Percentiles rank a stretch among this genome's conserved stretches.
Evolutionary conservation across 2,888 invertebrate species (phyloP).

Genomic region (Asteroscopus sphinx): DNA sequence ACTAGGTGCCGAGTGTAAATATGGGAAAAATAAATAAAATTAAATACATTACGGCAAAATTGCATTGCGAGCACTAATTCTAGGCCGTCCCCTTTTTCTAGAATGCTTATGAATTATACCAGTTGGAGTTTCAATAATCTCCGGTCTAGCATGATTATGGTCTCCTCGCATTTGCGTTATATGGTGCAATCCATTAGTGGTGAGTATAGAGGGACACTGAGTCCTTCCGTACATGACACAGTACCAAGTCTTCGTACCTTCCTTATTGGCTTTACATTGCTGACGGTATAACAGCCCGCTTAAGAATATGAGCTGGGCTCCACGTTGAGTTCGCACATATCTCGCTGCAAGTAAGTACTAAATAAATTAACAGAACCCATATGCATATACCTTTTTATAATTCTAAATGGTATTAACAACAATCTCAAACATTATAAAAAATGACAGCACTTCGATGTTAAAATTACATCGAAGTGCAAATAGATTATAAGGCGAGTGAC

Average conservation of each 20-base stretch:
- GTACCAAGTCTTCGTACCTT: slow-evolving; percentile 68
- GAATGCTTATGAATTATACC: slow-evolving; percentile 61
- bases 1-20: background rate
- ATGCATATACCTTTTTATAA: background rate
- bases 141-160: slow-evolving; percentile 66
- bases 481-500: no score
- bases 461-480: no score
- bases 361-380: slow-evolving; percentile 20
- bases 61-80: slow-evolving; percentile 32
- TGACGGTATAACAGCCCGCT: slow-evolving; percentile 62
- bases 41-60: slow-evolving; percentile 34
- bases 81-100: slow-evolving; percentile 21
- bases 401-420: no score
- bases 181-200: slow-evolving; percentile 62
- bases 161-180: slow-evolving; percentile 65
- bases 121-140: slow-evolving; percentile 56
- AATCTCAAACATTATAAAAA: background rate
- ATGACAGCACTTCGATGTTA: no score
- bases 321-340: slow-evolving; percentile 64
- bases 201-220: slow-evolving; percentile 65
- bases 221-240: slow-evolving; percentile 66
- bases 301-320: slow-evolving; percentile 66
- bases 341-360: slow-evolving; percentile 61
- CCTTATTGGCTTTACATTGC: slow-evolving; percentile 64
- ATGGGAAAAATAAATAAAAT: background rate